A percentile compares a stretch with the other conserved stretches of the same genome.
Conservation (phyloP, 2,113 vertebrate species). For the Oostethus manadensis region DNA sequence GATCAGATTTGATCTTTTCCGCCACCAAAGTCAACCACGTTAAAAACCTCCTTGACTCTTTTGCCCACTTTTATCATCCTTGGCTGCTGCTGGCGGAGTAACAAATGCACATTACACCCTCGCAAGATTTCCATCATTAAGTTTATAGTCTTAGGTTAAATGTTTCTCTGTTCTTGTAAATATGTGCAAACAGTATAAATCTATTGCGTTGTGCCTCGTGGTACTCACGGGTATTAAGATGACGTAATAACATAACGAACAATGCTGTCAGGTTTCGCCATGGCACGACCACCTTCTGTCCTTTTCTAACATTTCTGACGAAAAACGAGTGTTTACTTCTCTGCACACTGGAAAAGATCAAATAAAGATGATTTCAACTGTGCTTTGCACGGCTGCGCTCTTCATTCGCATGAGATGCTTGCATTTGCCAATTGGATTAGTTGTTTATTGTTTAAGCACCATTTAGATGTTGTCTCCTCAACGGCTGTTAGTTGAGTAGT, state of each 20-base stretch:
- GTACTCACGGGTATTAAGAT: constrained; percentile 46
- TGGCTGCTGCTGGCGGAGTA: constrained; percentile 16
- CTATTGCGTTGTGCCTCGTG: constrained; percentile 43
- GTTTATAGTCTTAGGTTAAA: constrained; percentile 38
- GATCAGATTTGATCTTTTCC: constrained; percentile 3
- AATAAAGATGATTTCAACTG: constrained; percentile 54
- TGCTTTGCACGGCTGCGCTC: constrained; percentile 13
- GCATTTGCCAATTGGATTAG: neutral
- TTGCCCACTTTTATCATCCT: constrained; percentile 11
- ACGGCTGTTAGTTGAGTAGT: no score
- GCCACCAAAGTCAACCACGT: constrained; percentile 34
- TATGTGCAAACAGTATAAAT: constrained; percentile 37
- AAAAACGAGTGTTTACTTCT: constrained; percentile 52
- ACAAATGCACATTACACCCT: constrained; percentile 11
- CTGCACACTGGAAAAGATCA: constrained; percentile 56
- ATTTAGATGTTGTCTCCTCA: no score
- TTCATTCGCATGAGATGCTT: constrained; percentile 2
- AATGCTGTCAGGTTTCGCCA: constrained; percentile 30
- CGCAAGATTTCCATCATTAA: constrained; percentile 23
- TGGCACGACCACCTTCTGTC: constrained; percentile 29
- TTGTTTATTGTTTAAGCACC: neutral
- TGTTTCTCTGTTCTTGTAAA: constrained; percentile 52
- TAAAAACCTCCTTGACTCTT: neutral
- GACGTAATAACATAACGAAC: constrained; percentile 47
- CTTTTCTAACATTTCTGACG: constrained; percentile 41